Evolutionary conservation across 2,113 vertebrate species (phyloP), one percentile per base, ranked within the genome.

Genomic region (Cathartes aura): DNA sequence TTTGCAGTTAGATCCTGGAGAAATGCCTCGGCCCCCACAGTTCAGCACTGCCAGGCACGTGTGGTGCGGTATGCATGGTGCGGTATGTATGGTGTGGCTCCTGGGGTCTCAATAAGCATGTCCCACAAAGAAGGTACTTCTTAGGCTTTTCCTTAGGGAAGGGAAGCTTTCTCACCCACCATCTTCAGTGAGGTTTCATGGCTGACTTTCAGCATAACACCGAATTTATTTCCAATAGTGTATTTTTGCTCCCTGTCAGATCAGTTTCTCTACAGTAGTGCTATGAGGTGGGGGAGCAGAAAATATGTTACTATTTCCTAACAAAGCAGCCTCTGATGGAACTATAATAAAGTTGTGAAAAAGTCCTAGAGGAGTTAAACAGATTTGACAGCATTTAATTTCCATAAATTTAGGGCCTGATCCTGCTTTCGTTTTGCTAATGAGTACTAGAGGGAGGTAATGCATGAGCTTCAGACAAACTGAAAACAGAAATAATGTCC

Each of bases 311-410:
- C 81, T 92, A 94, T 96, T 93, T 95, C 95, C 82, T 80, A 95
- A 97, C 96, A 96, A 93, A 88, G 86, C 85, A 97, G 89, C 55
- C 81, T 96, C 82, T 94, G 94, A 98, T 96, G 96, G 84, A 97
- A 95, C 84, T 68, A 76, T 85, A 76, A 96, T 66, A 81, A 95
- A 97, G 95, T 88, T 94, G 71, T 95, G 90, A 95, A 97, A 94
- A 96, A 96, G 75, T 97, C 87, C 82, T 97, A 92, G 42, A 96
- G 91, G 91, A 97, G 60, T 95, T 95, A 97, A 89, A 95, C 84
- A 67, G 58, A 93, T 93, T 88, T 95, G 94, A 87, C 76, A 93
- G 86, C 89, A 94, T 93, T 95, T 92, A 72, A 94, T 89, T 97
- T 85, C 60, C 85, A 90, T 96, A 96, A 72, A 93, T 96, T 94